Evolutionary conservation across 2,113 vertebrate genomes (phyloP).

Genomic region (Neolamprologus ventralis): DNA sequence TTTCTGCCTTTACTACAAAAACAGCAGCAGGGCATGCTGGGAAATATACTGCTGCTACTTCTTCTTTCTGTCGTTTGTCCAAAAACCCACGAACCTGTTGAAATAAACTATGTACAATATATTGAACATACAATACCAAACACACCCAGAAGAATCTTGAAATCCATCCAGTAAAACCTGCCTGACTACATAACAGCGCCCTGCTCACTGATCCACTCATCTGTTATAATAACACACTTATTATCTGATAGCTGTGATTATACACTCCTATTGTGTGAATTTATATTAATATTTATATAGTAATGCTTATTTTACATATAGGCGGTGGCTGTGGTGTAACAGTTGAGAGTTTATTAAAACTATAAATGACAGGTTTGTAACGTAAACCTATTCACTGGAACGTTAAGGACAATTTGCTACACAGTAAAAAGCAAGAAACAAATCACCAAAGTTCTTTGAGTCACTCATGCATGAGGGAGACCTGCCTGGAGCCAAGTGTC

Average conservation of each 20-base stretch:
- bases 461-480: too few relatives aligned
- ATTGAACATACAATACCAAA: neutral
- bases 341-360: neutral
- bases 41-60: accelerated
- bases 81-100: accelerated
- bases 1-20: neutral
- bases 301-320: accelerated
- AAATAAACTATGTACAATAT: accelerated
- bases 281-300: accelerated
- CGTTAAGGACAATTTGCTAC: too few relatives aligned
- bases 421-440: accelerated
- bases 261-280: neutral
- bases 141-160: neutral
- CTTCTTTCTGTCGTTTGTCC: accelerated
- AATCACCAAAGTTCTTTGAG: too few relatives aligned
- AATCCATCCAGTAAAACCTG: neutral
- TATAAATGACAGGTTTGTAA: neutral
- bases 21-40: neutral
- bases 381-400: too few relatives aligned
- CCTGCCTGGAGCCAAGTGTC: too few relatives aligned
- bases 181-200: accelerated
- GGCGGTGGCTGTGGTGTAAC: neutral
- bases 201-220: neutral
- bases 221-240: neutral
- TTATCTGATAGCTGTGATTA: neutral